Evolutionary conservation across 2,113 vertebrate species (phyloP), one percentile per base, ranked within the genome.

Genomic region (Recurvirostra avosetta): DNA sequence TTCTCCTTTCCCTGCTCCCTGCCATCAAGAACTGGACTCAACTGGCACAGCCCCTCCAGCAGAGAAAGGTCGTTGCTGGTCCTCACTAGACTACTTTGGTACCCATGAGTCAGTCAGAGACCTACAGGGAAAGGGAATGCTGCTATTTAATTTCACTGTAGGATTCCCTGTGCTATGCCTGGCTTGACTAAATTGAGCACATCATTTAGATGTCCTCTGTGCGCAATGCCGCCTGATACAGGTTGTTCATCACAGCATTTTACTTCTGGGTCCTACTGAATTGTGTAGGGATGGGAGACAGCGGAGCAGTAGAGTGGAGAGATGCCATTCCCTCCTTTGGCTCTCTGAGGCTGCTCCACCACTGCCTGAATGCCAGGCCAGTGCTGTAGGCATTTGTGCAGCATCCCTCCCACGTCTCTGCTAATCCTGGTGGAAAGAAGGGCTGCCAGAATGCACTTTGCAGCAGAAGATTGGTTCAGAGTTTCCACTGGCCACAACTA

Each of bases 401-500:
- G 77, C 52, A 77, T 74, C 45, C 7, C 25, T 65, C n/a, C 58
- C 4, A 0, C 2, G 8, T 29, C 49, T 77, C 62, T 43, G 47
- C 76, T 93, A 93, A 91, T 80, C 79, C 74, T 85, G 82, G 18
- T 0, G 1, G 41, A 61, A 88, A 50, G 52, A 50, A 63, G 34
- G 65, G 52, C 55, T 75, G 86, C 34, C 88, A 94, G 56, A 95
- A 81, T 7, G 27, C 40, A 72, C n/a, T 88, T 45, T 61, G 34
- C 62, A 92, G 68, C 53, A 88, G 68, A 63, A 71, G 50, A 72
- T 6, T 41, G 61, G 38, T 22, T 84, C 81, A 86, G 72, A 96
- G 45, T 90, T 96, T 96, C 93, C 87, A 65, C 86, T 68, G 66
- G 76, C 71, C 78, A 30, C 38, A 85, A 32, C 41, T n/a, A 52